Base-by-base conservation (phyloP, 2,888 invertebrate species). In the Drosophila melanosoma region DNA sequence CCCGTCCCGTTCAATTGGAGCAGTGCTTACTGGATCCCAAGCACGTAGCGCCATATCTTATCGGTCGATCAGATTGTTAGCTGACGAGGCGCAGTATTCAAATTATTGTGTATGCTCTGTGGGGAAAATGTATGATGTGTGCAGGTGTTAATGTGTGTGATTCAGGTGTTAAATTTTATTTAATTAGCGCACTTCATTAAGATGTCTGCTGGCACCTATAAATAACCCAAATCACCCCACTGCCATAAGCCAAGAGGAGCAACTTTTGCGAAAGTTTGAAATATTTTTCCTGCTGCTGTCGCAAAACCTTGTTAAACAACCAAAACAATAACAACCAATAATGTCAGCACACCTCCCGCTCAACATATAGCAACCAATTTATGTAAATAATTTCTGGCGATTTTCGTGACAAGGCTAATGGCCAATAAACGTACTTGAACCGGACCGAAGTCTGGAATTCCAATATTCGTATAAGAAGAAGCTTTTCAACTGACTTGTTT, bases 341-440 rank as follows among this genome's bases (percentile, higher is more conserved):
- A 33, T 23, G 23, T 33, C 63, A 26, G 48, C 32, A 49, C 61
- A 15, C 23, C 45, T 26, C 52, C 20, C 40, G 17, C 32, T 23
- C 32, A 58, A 36, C 33, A 59, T 32, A 56, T 36, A 58, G 57
- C 60, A 60, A 64, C 63, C 57, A 62, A 67, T 56, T 61, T 64
- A 66, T 69, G 79, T 51, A 69, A 73, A 76, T 76, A 23, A 26
- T 63, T 73, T 78, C 76, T 6, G 54, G 26, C 32, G 70, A 74
- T 70, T 73, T 74, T 79, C 66, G 45, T 57, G 69, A 76, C 80
- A 78, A 78, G 74, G 69, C 45, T 72, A 62, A 74, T 79, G 77
- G 69, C 86, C 75, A 82, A 81, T 75, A 86, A 89, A 87, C 88
- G 78, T 71, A 75, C 88, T 81, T 89, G 88, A 87, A 89, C 86